Evolutionary conservation across 2,888 invertebrate genomes (phyloP), one percentile per base, ranked within the genome.

Genomic region (Adelognathus sp.): DNA sequence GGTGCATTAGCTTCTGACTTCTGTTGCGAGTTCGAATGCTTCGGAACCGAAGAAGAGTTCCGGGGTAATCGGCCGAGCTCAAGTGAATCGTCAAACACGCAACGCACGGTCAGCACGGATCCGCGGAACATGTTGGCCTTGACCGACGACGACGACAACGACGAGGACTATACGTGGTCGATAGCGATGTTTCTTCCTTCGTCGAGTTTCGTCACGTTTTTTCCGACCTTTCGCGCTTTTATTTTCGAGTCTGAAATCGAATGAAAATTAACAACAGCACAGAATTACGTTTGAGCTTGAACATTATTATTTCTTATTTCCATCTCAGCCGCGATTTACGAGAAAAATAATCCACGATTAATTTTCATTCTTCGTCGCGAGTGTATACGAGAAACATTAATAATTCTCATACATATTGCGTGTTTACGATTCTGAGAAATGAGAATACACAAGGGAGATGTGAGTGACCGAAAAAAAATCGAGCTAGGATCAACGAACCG

Each of bases 51-150:
- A 72, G 71, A 66, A 61, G 60, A 74, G 73, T 78, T 78, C 78
- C 78, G 78, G 78, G 78, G 69, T 78, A 78, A 78, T 74, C 73
- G 78, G 73, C 78, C 78, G 73, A 69, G 50, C 46, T 9, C 21
- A 56, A 46, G 39, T 41, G 44, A 21, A n/a, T 50, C n/a, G 9
- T 50, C 36, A 16, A 52, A 14, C 14, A 31, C 67, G 56, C 46
- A 39, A 21, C 50, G 73, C 61, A 39, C 61, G 63, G 52, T 69
- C 46, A 50, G 56, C 63, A 54, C 33, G 39, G 63, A 61, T 18
- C 27, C 24, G 29, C n/a, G 41, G 29, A 71, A 71, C 71, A 54
- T 18, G 69, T 69, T 78, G 78, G 73, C 78, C 78, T 78, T 78
- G 78, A 78, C 78, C 78, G 73, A 69, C 73, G 77, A 63, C 44